Conservation (phyloP, 2,113 vertebrate species). For the chimpanzee (Pan troglodytes) region DNA sequence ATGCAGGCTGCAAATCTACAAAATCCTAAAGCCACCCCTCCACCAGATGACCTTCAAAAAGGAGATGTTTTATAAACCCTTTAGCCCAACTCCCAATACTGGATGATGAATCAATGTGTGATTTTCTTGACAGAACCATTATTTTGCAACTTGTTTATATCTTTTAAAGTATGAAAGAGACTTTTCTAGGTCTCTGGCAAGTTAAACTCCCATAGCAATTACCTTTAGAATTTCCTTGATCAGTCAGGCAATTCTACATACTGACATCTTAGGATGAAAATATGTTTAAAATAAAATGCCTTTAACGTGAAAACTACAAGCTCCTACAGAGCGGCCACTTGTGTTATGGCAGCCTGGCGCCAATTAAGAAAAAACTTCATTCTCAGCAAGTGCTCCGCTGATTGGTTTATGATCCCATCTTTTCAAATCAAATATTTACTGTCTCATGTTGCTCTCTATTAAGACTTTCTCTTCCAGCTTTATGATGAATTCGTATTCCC, state of each 20-base stretch:
- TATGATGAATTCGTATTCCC: slow-evolving; percentile 64
- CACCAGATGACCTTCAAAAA: slow-evolving; percentile 39
- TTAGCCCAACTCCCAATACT: slow-evolving; percentile 28
- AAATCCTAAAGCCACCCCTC: not conserved
- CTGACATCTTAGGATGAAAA: slow-evolving; percentile 43
- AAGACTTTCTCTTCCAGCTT: slow-evolving; percentile 41
- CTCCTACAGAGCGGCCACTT: slow-evolving; percentile 7
- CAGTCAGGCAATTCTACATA: slow-evolving; percentile 33
- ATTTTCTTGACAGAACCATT: slow-evolving; percentile 72
- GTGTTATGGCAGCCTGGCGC: not conserved
- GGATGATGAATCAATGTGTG: slow-evolving; percentile 59
- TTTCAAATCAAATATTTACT: slow-evolving; percentile 69
- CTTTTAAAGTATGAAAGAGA: slow-evolving; percentile 59
- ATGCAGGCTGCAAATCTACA: not conserved
- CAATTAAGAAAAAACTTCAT: slow-evolving; percentile 31
- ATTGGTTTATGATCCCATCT: slow-evolving; percentile 62
- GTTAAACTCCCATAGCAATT: slow-evolving; percentile 65
- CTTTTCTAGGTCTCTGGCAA: slow-evolving; percentile 50
- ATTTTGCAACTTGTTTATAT: slow-evolving; percentile 60
- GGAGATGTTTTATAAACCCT: slow-evolving; percentile 45
- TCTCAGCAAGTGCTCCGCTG: slow-evolving; percentile 51
- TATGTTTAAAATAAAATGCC: slow-evolving; percentile 31
- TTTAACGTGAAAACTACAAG: not conserved
- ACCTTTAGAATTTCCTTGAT: slow-evolving; percentile 46
- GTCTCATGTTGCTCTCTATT: slow-evolving; percentile 58